Base-by-base conservation (phyloP, 2,888 invertebrate genomes). In the Buathra laborator region DNA sequence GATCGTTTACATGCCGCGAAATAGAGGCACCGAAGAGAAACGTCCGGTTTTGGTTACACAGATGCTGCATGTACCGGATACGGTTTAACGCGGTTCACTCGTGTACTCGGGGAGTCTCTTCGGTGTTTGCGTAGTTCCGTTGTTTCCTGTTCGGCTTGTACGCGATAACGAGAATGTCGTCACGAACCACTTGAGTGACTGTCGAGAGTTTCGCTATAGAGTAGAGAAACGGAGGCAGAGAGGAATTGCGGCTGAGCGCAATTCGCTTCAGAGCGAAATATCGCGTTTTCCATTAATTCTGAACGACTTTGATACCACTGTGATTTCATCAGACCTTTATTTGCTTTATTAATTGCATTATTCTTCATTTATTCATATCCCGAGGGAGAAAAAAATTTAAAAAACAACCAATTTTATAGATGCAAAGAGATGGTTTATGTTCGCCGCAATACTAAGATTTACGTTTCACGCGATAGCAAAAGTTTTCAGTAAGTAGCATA, bases 121-220 rank as follows among this genome's bases (percentile, higher is more conserved):
- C 6, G 19, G 44, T 72, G 59, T 70, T 62, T 44, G 44, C 78
- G 67, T 29, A 53, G 67, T 75, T 74, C 24, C 19, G 48, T 75
- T 62, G 64, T 83, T 79, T 83, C 64, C 74, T 56, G 83, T 83
- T 64, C 79, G 16, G 75, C 75, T 83, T 51, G 79, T 70, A 75
- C 75, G 53, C 70, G 74, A 71, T 83, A 83, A 83, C 79, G 79
- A 79, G 75, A 83, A 70, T 83, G 68, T 83, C 83, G 83, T 70
- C 75, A 75, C 75, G 68, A 75, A 70, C 74, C 74, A 75, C 83
- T 83, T 64, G 68, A 70, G 53, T 44, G 74, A 75, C 68, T 51
- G 48, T 62, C 46, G 44, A 79, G 79, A 68, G 70, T 56, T 83
- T 64, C 16, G 72, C 62, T 53, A 19, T 12, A 53, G 37, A 51